Conservation (phyloP, 2,888 invertebrate genomes). For the Tachina fera region DNA sequence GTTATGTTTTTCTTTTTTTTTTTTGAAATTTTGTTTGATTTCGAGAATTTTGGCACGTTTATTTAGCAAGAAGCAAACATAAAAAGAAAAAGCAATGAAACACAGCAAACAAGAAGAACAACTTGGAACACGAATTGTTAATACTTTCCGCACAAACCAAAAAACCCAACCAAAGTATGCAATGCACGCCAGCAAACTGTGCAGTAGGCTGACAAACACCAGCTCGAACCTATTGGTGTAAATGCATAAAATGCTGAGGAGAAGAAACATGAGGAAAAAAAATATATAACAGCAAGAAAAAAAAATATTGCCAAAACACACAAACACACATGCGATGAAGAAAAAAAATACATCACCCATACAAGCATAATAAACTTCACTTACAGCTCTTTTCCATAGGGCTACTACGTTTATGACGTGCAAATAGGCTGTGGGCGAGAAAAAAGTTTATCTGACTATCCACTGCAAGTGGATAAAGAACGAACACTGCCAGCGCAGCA, state of each 20-base stretch:
- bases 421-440: conserved; percentile 28
- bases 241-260: conserved; percentile 72
- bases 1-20: conserved; percentile 3
- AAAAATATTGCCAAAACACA: conserved; percentile 38
- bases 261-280: conserved; percentile 42
- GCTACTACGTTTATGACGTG: conserved; percentile 51
- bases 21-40: conserved; percentile 20
- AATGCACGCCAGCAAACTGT: conserved; percentile 82
- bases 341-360: conserved; percentile 52
- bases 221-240: conserved; percentile 73
- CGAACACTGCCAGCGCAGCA: no score
- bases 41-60: conserved; percentile 60
- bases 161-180: conserved; percentile 81
- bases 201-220: conserved; percentile 74
- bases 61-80: conserved; percentile 56
- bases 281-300: conserved; percentile 36
- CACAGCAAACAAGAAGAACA: conserved; percentile 61
- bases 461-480: no score
- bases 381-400: conserved; percentile 55
- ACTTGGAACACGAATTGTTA: conserved; percentile 68
- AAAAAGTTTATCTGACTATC: neutral
- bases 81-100: conserved; percentile 44
- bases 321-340: conserved; percentile 12
- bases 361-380: conserved; percentile 54
- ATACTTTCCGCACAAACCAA: conserved; percentile 72